phyloP scores from a whole-genome alignment of 2,113 vertebrate genomes.

The Zosterops borbonicus region DNA sequence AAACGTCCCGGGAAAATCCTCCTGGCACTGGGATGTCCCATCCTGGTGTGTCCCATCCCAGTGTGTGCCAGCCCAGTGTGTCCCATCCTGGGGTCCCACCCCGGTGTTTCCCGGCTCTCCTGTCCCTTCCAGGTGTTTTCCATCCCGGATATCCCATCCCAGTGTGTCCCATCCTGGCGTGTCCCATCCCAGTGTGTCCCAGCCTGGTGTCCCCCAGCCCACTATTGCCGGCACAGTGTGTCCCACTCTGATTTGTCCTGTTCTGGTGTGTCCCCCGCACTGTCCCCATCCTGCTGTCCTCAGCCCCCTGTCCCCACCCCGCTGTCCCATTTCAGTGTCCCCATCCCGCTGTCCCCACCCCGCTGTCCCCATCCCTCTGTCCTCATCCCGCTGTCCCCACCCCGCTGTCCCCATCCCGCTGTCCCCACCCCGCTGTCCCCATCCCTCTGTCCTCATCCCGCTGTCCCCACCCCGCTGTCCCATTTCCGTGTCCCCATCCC shows the following conservation, averaged over 20 bases:
- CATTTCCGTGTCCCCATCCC: too few species aligned
- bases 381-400: neutral
- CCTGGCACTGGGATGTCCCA: rapidly evolving
- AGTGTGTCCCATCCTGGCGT: neutral
- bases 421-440: neutral
- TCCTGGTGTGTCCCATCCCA: rapidly evolving
- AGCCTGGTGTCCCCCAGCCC: rapidly evolving
- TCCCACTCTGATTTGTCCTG: neutral
- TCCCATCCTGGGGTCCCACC: rapidly evolving
- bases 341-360: too few species aligned
- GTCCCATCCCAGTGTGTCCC: neutral
- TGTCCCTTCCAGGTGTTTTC: too few species aligned
- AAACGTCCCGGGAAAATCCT: rapidly evolving
- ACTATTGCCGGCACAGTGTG: rapidly evolving
- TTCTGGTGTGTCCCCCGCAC: neutral
- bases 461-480: neutral
- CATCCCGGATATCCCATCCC: neutral
- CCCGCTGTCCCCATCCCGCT: neutral
- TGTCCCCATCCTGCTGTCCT: neutral
- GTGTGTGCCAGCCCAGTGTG: rapidly evolving
- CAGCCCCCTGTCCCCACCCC: too few species aligned
- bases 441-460: neutral
- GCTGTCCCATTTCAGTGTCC: too few species aligned
- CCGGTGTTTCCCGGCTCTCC: neutral
- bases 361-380: neutral